These are phyloP conservation scores for Darevskia nairensis DNA, from an alignment of 2,797 vertebrate species.

Conservation along the genomic window DNA sequence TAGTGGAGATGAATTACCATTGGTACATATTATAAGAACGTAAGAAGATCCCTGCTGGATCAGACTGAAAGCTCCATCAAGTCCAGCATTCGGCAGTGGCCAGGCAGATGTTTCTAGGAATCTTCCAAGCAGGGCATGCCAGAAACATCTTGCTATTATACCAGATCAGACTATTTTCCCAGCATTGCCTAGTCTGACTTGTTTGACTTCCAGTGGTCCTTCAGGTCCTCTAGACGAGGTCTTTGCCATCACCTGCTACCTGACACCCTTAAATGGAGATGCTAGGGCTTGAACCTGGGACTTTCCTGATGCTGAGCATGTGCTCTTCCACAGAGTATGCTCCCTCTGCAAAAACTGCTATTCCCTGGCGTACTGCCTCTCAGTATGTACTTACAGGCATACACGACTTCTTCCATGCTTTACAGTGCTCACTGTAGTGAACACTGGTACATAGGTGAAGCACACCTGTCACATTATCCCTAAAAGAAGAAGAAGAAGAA, in stretches of 20 bases:
- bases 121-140: too few species aligned
- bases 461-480: background rate
- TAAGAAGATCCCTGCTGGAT: too few species aligned
- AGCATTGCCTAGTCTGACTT: background rate
- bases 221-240: background rate
- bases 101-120: too few species aligned
- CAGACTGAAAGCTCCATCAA: too few species aligned
- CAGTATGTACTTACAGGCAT: background rate
- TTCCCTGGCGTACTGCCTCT: background rate
- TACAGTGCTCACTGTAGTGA: background rate
- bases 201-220: background rate
- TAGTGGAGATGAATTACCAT: too few species aligned
- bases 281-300: background rate
- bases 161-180: background rate
- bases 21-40: too few species aligned
- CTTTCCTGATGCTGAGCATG: background rate
- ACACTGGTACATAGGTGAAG: background rate
- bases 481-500: too few species aligned
- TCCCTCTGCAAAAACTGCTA: background rate
- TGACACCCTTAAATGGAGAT: background rate
- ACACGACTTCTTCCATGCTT: background rate
- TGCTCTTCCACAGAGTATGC: background rate
- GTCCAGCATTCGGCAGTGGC: too few species aligned
- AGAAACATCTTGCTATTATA: too few species aligned
- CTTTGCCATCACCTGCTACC: background rate